Evolutionary conservation across 2,888 invertebrate genomes (phyloP).

Genomic region (Encarsia formosa): DNA sequence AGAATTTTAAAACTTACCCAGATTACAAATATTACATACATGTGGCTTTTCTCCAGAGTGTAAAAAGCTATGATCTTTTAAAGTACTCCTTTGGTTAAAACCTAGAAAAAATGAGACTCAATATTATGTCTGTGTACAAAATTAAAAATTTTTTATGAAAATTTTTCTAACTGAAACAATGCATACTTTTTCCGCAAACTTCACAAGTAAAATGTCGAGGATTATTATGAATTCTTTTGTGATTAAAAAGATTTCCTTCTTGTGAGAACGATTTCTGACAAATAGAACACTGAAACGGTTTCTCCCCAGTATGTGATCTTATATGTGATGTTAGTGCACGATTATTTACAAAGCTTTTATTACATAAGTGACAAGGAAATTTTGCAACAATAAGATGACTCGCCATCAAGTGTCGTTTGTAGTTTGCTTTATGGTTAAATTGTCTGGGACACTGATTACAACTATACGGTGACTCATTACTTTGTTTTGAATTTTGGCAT

Average conservation of each 20-base stretch:
- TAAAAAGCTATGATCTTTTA: slow-evolving; percentile 43
- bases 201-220: slow-evolving; percentile 46
- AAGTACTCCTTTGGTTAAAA: slow-evolving; percentile 47
- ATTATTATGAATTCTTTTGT: slow-evolving; percentile 44
- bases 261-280: slow-evolving; percentile 56
- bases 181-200: slow-evolving; percentile 46
- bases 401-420: slow-evolving; percentile 45
- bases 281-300: slow-evolving; percentile 57
- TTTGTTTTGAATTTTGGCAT: slow-evolving; percentile 33
- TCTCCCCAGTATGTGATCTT: slow-evolving; percentile 60
- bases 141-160: no score
- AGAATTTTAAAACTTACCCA: no score
- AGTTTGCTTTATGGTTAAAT: slow-evolving; percentile 47
- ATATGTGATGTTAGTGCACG: slow-evolving; percentile 58
- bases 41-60: slow-evolving; percentile 49
- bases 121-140: no score
- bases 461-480: slow-evolving; percentile 38
- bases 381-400: slow-evolving; percentile 52
- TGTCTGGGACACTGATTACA: slow-evolving; percentile 44
- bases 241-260: slow-evolving; percentile 46
- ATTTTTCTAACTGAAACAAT: no score
- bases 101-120: no score
- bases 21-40: slow-evolving; percentile 45
- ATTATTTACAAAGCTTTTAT: slow-evolving; percentile 58
- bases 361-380: slow-evolving; percentile 57